Conservation (phyloP, 2,888 invertebrate genomes). For the Drosophila tripunctata region DNA sequence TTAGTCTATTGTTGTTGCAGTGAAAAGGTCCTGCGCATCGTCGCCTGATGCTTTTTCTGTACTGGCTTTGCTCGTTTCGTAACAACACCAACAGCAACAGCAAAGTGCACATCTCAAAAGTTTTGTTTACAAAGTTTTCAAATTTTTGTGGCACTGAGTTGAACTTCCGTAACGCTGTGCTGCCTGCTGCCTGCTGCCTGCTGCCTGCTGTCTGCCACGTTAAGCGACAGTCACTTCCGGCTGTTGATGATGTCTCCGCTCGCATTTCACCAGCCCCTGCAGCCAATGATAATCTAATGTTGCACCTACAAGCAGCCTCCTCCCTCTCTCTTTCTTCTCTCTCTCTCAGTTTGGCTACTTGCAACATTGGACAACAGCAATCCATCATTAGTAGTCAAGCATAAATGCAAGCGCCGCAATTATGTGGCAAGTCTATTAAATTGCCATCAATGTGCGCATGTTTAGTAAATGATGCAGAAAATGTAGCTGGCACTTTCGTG, state of each 20-base stretch:
- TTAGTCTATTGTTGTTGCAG: conserved; percentile 1
- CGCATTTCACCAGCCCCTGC: neutral
- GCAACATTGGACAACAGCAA: conserved; percentile 28
- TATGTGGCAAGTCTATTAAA: conserved; percentile 69
- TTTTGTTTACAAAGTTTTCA: conserved; percentile 80
- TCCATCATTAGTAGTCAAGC: conserved; percentile 65
- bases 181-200: conserved; percentile 6
- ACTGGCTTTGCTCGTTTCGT: conserved; percentile 31
- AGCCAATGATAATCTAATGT: conserved; percentile 44
- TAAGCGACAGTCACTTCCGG: conserved; percentile 62
- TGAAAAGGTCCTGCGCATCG: conserved; percentile 53
- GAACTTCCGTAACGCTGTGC: conserved; percentile 63
- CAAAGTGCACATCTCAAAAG: conserved; percentile 75
- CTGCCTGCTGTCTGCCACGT: conserved; percentile 19
- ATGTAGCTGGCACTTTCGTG: conserved; percentile 35
- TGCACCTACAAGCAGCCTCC: conserved; percentile 3
- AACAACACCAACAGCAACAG: conserved; percentile 68
- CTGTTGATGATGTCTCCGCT: conserved; percentile 54
- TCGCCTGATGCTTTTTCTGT: conserved; percentile 56
- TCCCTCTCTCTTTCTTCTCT: neutral
- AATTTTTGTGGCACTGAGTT: conserved; percentile 78
- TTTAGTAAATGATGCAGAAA: conserved; percentile 73
- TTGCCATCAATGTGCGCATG: conserved; percentile 50
- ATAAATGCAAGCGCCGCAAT: conserved; percentile 54
- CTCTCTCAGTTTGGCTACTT: conserved; percentile 3